Conservation (phyloP, 2,113 vertebrate species). For the Sus scrofa region T2T-Sscrofa CM000812.6:62750001-62750500, state of each 20-base stretch:
- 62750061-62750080: too few species aligned
- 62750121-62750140: too few species aligned
- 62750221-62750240: neutral
- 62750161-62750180: too few species aligned
- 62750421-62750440: neutral
- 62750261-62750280: neutral
- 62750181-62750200: too few species aligned
- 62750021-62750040: too few species aligned
- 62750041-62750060: too few species aligned
- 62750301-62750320: neutral
- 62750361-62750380: neutral
- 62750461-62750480: neutral
- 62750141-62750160: too few species aligned
- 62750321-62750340: neutral
- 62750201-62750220: neutral
- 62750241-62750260: neutral
- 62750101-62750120: too few species aligned
- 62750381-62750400: neutral
- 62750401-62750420: neutral
- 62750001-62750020: too few species aligned
- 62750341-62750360: neutral
- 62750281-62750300: neutral
- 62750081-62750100: too few species aligned
- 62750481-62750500: neutral
- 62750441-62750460: neutral